A percentile compares a stretch with the other conserved stretches of the same genome.
Conservation (phyloP, 1,140 invertebrate genomes). For the Myzus persicae region DNA sequence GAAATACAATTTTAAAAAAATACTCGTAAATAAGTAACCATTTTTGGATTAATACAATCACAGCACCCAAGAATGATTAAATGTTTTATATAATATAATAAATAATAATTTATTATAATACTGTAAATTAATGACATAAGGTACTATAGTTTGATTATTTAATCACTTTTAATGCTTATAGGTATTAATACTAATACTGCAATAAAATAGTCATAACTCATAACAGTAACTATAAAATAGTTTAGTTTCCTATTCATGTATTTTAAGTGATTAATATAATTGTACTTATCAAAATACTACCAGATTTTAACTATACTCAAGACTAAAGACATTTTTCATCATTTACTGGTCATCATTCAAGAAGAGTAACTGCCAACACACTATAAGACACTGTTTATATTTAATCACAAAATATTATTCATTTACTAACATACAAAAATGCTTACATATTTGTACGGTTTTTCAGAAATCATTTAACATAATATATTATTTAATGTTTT, state of each 20-base stretch:
- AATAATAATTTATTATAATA: not conserved
- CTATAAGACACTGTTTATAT: not conserved
- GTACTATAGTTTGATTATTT: not conserved
- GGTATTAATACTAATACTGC: not conserved
- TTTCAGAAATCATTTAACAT: not conserved
- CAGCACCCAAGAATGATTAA: too few relatives aligned
- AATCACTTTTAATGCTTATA: not conserved
- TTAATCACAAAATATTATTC: not conserved
- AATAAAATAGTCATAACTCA: not conserved
- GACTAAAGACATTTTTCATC: not conserved
- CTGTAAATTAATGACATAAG: not conserved
- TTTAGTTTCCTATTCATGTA: not conserved
- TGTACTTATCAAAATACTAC: too few relatives aligned
- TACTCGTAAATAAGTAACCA: too few relatives aligned
- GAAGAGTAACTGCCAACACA: not conserved
- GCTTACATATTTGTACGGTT: not conserved
- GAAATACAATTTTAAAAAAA: too few relatives aligned
- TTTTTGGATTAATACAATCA: too few relatives aligned
- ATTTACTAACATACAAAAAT: not conserved
- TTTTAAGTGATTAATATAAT: not conserved
- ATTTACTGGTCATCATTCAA: not conserved
- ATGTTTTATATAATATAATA: too few relatives aligned
- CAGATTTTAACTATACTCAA: not conserved
- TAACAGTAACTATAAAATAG: not conserved
- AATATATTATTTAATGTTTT: too few relatives aligned